Evolutionary conservation across 2,888 invertebrate genomes (phyloP), one percentile per base, ranked within the genome.

Genomic region (Agonopterix subpropinquella): DNA sequence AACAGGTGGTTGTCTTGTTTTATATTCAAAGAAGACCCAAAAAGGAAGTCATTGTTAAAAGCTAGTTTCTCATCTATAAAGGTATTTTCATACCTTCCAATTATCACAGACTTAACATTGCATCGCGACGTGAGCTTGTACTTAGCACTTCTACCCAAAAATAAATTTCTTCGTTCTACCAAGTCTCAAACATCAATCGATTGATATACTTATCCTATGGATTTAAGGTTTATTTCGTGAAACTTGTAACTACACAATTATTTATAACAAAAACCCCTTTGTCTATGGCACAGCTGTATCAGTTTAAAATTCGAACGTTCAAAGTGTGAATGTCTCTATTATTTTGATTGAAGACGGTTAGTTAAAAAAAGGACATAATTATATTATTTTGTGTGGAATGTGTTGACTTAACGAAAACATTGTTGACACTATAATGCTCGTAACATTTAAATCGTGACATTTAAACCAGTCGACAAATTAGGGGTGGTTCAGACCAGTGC

Each of bases 61-160:
- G 28, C 28, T 28, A 28, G 9, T 10, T 43, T 11, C 8, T 15
- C 37, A 5, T 46, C 7, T 41, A 46, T 10, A 41, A 46, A 39
- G 35, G 5, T 41, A 28, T 36, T 37, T 36, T 8, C 37, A 45
- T 41, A 46, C 46, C 46, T 36, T 41, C 28, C 41, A 46, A 46
- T 46, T 46, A 46, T 46, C 41, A n/a, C 18, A 18, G 11, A 46
- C 41, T 46, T 46, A 46, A 36, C 37, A 37, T 37, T 5, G 10
- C 45, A 37, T 37, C 39, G 45, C 35, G 44, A 45, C 39, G 45
- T 44, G 44, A 45, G 45, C 15, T 36, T n/a, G 15, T 36, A 36
- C 44, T 48, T 48, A 44, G 48, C 48, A 44, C 48, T 48, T 48
- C 44, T 11, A 47, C 37, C 13, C 43, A 41, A 43, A 43, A 28